Evolutionary conservation across 1,140 invertebrate genomes (phyloP).

Genomic region (Ptiloglossa arizonensis): DNA sequence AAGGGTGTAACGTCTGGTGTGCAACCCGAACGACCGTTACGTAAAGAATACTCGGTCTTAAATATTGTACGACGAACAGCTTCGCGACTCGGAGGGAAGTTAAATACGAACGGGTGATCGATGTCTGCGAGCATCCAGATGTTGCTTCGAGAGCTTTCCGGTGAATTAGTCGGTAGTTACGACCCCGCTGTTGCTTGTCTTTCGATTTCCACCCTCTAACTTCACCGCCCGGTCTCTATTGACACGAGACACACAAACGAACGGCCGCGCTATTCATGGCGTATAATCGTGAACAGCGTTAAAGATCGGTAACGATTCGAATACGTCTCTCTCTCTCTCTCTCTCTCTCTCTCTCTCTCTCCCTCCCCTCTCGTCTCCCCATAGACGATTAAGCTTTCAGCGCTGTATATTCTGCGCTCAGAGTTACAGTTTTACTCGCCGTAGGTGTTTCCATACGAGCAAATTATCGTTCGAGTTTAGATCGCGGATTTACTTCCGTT

Average conservation of each 20-base stretch:
- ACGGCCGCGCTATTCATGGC: background rate
- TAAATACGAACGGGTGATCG: slow-evolving; percentile 17
- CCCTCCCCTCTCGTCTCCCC: too few species aligned
- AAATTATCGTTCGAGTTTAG: background rate
- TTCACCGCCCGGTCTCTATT: slow-evolving; percentile 32
- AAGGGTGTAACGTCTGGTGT: background rate
- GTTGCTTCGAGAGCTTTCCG: slow-evolving; percentile 33
- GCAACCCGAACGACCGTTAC: background rate
- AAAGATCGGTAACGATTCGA: background rate
- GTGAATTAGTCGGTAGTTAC: slow-evolving; percentile 43
- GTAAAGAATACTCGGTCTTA: background rate
- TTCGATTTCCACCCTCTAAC: slow-evolving; percentile 50
- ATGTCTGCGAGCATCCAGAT: slow-evolving; percentile 17
- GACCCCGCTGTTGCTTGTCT: slow-evolving; percentile 47
- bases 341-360: too few species aligned
- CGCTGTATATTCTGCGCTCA: background rate
- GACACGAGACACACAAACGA: slow-evolving; percentile 4
- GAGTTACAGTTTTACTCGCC: background rate
- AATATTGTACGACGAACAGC: background rate
- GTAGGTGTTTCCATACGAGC: too few species aligned
- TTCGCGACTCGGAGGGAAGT: background rate
- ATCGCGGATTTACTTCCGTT: background rate
- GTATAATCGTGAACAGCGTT: background rate
- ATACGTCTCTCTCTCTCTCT: too few species aligned
- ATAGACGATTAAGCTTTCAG: slow-evolving; percentile 16